phyloP scores from a whole-genome alignment of 2,888 invertebrate genomes.

The Erynnis tages region DNA sequence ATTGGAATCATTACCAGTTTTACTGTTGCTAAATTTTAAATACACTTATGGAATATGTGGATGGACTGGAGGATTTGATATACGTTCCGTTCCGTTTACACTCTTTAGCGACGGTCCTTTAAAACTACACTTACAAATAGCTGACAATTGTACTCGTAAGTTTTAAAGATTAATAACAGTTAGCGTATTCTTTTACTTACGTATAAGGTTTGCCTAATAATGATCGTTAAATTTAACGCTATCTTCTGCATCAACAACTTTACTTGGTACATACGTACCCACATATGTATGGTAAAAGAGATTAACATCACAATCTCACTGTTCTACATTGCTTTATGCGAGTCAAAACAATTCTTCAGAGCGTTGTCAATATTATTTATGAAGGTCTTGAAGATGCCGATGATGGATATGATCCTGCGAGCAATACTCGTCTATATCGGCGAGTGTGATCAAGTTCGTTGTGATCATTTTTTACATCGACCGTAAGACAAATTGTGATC shows the following conservation, averaged over 20 bases:
- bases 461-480: slow-evolving; percentile 37
- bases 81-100: no score
- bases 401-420: slow-evolving; percentile 35
- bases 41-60: no score
- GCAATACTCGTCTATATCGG: slow-evolving; percentile 36
- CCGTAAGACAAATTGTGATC: slow-evolving; percentile 43
- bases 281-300: slow-evolving; percentile 2
- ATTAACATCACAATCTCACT: slow-evolving; percentile 15
- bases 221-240: no score
- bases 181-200: no score
- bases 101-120: no score
- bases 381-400: slow-evolving; percentile 35
- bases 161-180: no score
- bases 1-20: no score
- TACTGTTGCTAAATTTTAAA: no score
- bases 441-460: slow-evolving; percentile 35
- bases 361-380: slow-evolving; percentile 40
- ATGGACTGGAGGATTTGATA: no score
- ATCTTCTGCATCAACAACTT: not conserved
- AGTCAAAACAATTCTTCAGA: slow-evolving; percentile 38
- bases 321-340: slow-evolving; percentile 28
- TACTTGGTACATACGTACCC: slow-evolving; percentile 1
- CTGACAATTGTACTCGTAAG: no score
- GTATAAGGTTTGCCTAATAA: no score
- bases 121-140: no score